Conservation (phyloP, 1,140 invertebrate genomes). For the Drosophila albomicans region DNA sequence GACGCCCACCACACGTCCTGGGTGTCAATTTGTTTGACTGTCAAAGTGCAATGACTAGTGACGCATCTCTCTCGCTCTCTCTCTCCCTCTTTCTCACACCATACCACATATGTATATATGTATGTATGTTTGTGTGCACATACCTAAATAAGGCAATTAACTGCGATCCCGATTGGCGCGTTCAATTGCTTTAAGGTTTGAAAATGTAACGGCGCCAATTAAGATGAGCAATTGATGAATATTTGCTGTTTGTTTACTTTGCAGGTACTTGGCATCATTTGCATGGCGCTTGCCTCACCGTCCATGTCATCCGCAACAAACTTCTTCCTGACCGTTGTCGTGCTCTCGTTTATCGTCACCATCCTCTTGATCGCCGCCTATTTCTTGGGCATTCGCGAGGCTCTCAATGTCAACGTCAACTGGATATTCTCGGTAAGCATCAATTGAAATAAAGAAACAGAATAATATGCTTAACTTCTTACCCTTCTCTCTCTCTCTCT, state of each 20-base stretch:
- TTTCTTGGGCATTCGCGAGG: conserved; percentile 91
- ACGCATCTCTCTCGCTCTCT: neutral
- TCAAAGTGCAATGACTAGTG: neutral
- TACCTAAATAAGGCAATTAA: conserved; percentile 23
- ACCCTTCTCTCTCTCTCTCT: neutral
- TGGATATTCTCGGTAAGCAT: conserved; percentile 92
- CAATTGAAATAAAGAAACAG: neutral
- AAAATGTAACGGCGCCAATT: conserved; percentile 35
- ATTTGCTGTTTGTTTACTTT: neutral
- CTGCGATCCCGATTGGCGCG: neutral
- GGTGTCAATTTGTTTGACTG: no score
- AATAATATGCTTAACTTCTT: neutral
- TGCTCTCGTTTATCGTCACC: conserved; percentile 92
- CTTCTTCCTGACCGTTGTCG: conserved; percentile 94
- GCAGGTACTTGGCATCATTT: conserved; percentile 93
- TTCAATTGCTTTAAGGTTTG: conserved; percentile 44
- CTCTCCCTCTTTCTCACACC: no score
- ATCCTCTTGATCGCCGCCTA: conserved; percentile 93
- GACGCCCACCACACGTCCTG: conserved; percentile 31
- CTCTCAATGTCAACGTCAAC: conserved; percentile 91
- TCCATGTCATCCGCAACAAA: conserved; percentile 87
- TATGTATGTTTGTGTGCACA: conserved; percentile 6
- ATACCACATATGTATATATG: neutral
- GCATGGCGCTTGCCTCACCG: conserved; percentile 91
- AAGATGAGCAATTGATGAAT: conserved; percentile 25